Evolutionary conservation across 2,113 vertebrate genomes (phyloP).

Genomic region (Corydoras maculifer): DNA sequence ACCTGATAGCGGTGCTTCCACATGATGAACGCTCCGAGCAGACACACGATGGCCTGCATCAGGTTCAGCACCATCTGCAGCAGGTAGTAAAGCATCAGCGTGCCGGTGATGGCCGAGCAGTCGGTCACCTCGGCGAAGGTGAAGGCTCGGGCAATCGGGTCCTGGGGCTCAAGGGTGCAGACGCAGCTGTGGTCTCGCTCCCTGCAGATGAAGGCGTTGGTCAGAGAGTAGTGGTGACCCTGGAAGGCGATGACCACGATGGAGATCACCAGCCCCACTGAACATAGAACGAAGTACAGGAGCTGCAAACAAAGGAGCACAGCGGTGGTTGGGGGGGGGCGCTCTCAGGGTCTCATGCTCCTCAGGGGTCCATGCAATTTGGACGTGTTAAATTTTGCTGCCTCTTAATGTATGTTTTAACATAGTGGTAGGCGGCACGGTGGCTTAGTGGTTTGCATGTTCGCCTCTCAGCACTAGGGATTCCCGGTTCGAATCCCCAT

Average conservation of each 20-base stretch:
- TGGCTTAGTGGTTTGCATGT: too few species aligned
- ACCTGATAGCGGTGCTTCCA: constrained; percentile 97
- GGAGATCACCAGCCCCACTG: constrained; percentile 73
- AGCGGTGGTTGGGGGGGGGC: background rate
- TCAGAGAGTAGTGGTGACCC: constrained; percentile 74
- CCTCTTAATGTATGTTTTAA: too few species aligned
- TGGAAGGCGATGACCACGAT: constrained; percentile 80
- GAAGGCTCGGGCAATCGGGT: constrained; percentile 82
- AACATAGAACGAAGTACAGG: constrained; percentile 82
- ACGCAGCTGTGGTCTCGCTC: constrained; percentile 55
- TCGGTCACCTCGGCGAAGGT: constrained; percentile 67
- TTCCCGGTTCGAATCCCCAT: too few species aligned
- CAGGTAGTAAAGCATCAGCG: constrained; percentile 75
- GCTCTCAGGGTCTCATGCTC: too few species aligned
- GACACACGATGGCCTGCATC: constrained; percentile 73
- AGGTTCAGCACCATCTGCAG: constrained; percentile 85
- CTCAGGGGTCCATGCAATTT: too few species aligned
- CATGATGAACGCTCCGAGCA: constrained; percentile 80
- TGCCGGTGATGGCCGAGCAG: constrained; percentile 69
- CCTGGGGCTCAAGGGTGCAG: constrained; percentile 71
- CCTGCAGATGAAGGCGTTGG: constrained; percentile 66
- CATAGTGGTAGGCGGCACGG: too few species aligned
- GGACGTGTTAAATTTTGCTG: too few species aligned
- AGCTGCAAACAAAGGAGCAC: constrained; percentile 62
- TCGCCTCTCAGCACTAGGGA: too few species aligned